Evolutionary conservation across 2,113 vertebrate species (phyloP).

Genomic region (Verasper variegatus): DNA sequence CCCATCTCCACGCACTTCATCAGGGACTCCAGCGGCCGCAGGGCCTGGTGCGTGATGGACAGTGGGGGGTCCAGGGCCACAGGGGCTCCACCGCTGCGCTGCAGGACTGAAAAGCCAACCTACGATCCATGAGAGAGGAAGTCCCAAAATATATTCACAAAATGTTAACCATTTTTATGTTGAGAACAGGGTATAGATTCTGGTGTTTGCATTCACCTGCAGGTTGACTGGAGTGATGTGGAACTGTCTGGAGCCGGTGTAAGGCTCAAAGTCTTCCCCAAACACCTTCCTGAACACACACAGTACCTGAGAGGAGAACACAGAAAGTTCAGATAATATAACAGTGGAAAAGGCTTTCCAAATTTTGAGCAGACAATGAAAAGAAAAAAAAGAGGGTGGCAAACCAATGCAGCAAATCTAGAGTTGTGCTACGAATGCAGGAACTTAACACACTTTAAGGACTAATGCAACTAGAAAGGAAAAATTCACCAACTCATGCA

Average conservation of each 20-base stretch:
- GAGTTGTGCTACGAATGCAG: no score
- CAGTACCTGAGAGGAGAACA: conserved; percentile 82
- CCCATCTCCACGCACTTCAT: conserved; percentile 98
- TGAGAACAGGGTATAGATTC: no score
- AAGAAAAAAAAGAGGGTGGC: neutral
- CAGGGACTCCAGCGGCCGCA: conserved; percentile 90
- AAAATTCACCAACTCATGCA: no score
- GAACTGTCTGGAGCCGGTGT: conserved; percentile 89
- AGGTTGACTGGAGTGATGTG: conserved; percentile 91
- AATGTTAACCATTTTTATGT: no score
- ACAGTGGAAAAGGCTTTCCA: neutral
- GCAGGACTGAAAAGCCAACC: conserved; percentile 94
- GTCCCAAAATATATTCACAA: neutral
- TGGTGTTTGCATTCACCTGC: conserved; percentile 84
- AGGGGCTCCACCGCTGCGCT: conserved; percentile 85
- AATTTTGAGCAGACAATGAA: neutral
- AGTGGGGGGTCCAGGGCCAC: conserved; percentile 83
- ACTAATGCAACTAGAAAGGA: no score
- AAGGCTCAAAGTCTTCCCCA: conserved; percentile 84
- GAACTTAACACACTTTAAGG: no score
- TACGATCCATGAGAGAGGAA: conserved; percentile 50
- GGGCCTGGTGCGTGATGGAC: conserved; percentile 89
- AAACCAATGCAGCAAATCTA: no score
- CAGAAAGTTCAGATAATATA: neutral
- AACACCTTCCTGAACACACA: conserved; percentile 89